Evolutionary conservation across 2,113 vertebrate genomes (phyloP), one percentile per base, ranked within the genome.

Genomic region (Strix uralensis): DNA sequence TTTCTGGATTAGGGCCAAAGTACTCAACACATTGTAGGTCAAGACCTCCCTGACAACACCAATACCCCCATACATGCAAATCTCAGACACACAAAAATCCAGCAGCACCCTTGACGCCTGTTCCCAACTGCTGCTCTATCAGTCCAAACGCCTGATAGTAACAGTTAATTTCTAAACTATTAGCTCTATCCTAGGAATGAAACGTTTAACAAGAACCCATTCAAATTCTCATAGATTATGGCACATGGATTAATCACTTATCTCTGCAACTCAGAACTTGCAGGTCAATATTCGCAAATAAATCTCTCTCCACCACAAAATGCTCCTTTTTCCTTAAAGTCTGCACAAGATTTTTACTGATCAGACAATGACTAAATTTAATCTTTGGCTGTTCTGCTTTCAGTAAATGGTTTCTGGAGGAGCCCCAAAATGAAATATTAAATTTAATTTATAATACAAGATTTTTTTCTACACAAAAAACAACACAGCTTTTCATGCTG

Each of bases 1-100:
- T 34, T 51, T 62, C 90, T 96, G 94, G 95, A 92, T 59, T 3
- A 13, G 42, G 67, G 85, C 90, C 93, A 95, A 73, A 77, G 32
- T 13, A 25, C 40, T 94, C 73, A 36, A 40, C 92, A 44, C 13
- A 0, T 2, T 18, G 30, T 1, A 58, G 57, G 86, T 94, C 92
- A 92, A 90, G 86, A 73, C 62, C 81, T 66, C 22, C 7, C 58
- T 63, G 71, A 85, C 59, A 66, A 27, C 29, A 15, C 63, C 0
- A 3, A 58, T 7, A 52, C 1, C 66, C 61, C 47, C 15, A 5
- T 10, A 10, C 5, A 2, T 8, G 67, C 61, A 71, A 51, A 93
- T 36, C 47, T 16, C 65, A n/a, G 65, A 3, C 51, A 11, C 10
- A 9, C n/a, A 11, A 66, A 88, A 72, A 72, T 2, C 52, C 69